A percentile compares a stretch with the other conserved stretches of the same genome.
Evolutionary conservation across 2,888 invertebrate genomes (phyloP).

Genomic region (Urechis unicinctus): DNA sequence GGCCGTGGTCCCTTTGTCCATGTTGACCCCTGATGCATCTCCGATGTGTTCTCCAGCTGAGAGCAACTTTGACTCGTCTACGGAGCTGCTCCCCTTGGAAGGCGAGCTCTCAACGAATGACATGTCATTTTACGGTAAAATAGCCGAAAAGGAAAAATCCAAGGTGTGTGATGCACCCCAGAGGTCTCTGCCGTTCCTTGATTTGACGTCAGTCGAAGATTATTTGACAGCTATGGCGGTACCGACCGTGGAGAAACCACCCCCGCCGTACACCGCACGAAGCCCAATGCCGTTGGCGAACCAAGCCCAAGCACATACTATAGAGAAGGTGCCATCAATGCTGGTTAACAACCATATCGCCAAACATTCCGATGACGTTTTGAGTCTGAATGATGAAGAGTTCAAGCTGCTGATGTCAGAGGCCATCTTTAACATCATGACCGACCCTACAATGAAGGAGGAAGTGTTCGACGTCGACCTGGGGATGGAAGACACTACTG

Average conservation of each 20-base stretch:
- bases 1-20: slow-evolving; percentile 7
- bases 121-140: not conserved
- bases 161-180: not conserved
- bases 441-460: slow-evolving; percentile 1
- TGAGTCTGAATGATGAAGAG: not conserved
- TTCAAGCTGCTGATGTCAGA: not conserved
- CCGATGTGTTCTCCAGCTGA: slow-evolving; percentile 4
- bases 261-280: not conserved
- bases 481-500: too few species aligned
- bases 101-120: not conserved
- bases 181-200: not conserved
- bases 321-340: not conserved
- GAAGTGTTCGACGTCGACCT: slow-evolving; percentile 9
- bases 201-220: not conserved
- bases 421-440: slow-evolving; percentile 1
- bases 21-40: slow-evolving; percentile 16
- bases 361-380: not conserved
- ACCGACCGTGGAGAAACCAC: not conserved
- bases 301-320: not conserved
- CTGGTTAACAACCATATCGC: not conserved
- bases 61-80: not conserved
- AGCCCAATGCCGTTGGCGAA: not conserved
- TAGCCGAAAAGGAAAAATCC: not conserved
- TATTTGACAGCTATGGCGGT: not conserved
- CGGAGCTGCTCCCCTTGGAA: not conserved